These are phyloP conservation scores for Peromyscus melanophrys DNA, from an alignment of 2,797 vertebrate genomes.

Conservation along the genomic window DNA sequence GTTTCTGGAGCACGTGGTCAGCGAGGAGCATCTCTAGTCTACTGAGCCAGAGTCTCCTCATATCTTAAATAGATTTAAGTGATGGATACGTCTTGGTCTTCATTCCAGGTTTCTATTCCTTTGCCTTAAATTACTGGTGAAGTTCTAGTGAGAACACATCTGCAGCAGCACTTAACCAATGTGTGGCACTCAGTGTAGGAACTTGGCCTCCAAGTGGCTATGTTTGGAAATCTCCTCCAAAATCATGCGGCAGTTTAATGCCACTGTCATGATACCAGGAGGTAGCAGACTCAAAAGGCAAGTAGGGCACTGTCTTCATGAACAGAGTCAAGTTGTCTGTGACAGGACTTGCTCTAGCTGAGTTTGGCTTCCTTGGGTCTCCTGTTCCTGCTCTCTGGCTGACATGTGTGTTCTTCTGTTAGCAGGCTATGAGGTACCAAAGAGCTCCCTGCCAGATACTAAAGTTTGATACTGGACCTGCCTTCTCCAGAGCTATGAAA, in stretches of 20 bases:
- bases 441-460: not conserved
- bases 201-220: not conserved
- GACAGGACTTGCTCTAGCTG: fast-evolving
- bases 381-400: not conserved
- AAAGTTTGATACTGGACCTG: not conserved
- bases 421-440: not conserved
- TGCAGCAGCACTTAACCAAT: not conserved
- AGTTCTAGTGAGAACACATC: not conserved
- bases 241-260: not conserved
- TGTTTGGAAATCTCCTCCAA: not conserved
- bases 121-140: not conserved
- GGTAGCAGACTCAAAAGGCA: not conserved
- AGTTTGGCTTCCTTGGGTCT: not conserved
- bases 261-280: not conserved
- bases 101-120: not conserved
- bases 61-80: not conserved
- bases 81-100: not conserved
- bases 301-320: too few relatives aligned
- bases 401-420: not conserved
- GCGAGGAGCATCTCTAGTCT: not conserved
- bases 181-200: not conserved
- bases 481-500: not conserved
- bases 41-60: not conserved
- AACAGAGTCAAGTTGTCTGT: too few relatives aligned
- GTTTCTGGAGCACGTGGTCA: constrained; percentile 16